These are phyloP conservation scores for Mylabris phalerata DNA, from an alignment of 1,140 invertebrate species.

Conservation along the genomic window DNA sequence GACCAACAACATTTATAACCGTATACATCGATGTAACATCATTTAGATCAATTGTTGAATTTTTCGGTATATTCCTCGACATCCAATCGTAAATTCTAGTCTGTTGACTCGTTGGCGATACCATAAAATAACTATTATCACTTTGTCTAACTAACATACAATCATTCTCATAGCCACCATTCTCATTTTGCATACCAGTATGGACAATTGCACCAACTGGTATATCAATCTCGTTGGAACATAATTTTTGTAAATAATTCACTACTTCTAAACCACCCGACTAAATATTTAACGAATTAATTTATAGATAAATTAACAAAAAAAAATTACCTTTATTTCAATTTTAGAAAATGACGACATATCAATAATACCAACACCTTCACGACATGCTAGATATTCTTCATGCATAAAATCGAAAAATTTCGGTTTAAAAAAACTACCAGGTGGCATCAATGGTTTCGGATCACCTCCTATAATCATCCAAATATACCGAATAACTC, in stretches of 20 bases:
- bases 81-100: conserved; percentile 70
- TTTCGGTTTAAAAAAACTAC: conserved; percentile 62
- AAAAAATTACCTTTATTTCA: conserved; percentile 58
- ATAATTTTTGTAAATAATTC: conserved; percentile 64
- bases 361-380: conserved; percentile 73
- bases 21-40: conserved; percentile 81
- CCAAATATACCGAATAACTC: background rate
- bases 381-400: conserved; percentile 73
- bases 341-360: conserved; percentile 84
- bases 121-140: conserved; percentile 71
- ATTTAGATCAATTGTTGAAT: conserved; percentile 59
- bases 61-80: conserved; percentile 55
- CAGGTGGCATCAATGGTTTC: conserved; percentile 48
- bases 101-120: conserved; percentile 78
- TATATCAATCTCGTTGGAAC: conserved; percentile 71
- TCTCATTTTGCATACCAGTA: conserved; percentile 75
- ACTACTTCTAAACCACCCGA: conserved; percentile 57
- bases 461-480: conserved; percentile 39
- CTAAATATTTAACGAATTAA: conserved; percentile 28
- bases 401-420: conserved; percentile 70
- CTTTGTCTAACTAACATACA: conserved; percentile 66
- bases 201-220: conserved; percentile 67
- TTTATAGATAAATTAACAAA: background rate
- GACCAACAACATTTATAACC: conserved; percentile 77
- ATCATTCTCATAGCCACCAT: conserved; percentile 77